Percentiles rank a stretch among this genome's conserved stretches.
Conservation (phyloP, 2,797 vertebrate species). For the Notoglanidium macrostoma region DNA sequence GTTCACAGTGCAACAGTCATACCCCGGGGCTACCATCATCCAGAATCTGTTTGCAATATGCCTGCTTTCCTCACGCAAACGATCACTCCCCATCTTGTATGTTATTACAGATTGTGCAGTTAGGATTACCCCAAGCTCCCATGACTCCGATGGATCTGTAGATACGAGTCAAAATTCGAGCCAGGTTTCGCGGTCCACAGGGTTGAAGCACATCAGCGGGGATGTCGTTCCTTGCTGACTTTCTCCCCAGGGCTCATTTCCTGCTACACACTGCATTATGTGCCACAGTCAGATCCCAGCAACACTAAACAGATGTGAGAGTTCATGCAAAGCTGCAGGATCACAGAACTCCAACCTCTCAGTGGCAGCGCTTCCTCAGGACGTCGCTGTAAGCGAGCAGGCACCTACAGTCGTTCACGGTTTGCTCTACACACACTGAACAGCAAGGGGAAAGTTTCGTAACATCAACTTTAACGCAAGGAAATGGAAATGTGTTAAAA, state of each 20-base stretch:
- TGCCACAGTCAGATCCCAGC: conserved; percentile 36
- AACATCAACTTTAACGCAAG: background rate
- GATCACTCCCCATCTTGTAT: conserved; percentile 18
- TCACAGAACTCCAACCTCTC: conserved; percentile 3
- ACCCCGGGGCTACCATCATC: background rate
- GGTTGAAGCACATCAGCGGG: conserved; percentile 34
- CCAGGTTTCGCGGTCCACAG: conserved; percentile 50
- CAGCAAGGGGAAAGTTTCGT: background rate
- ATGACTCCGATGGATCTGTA: conserved; percentile 48
- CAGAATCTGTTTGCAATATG: conserved; percentile 2
- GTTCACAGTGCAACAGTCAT: background rate
- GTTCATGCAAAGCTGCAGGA: conserved; percentile 26
- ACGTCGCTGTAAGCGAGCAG: background rate
- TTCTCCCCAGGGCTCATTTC: conserved; percentile 42
- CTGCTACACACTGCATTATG: conserved; percentile 24
- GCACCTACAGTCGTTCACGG: background rate
- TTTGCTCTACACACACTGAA: background rate
- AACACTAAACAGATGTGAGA: conserved; percentile 45
- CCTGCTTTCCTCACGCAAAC: background rate
- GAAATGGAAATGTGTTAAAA: background rate
- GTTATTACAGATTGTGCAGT: conserved; percentile 31
- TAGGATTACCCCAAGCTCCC: conserved; percentile 25
- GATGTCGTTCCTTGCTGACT: conserved; percentile 46
- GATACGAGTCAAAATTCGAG: conserved; percentile 42
- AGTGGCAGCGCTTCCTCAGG: conserved; percentile 1